Evolutionary conservation across 2,113 vertebrate species (phyloP), one percentile per base, ranked within the genome.

Genomic region (Meleagris gallopavo): DNA sequence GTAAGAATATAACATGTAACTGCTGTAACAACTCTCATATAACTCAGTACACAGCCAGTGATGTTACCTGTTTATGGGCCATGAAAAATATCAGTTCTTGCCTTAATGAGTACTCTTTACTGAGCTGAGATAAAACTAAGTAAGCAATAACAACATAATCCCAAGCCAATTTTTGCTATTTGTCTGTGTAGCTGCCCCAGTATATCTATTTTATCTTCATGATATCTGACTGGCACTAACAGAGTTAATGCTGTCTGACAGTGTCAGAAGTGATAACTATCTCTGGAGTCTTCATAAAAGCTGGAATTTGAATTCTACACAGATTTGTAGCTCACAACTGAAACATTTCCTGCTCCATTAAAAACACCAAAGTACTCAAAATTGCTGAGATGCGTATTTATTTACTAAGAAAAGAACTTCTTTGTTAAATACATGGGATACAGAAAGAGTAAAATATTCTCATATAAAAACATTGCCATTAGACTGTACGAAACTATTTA

Each of bases 41-140:
- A 62, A 14, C 36, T 86, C 5, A 36, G 11, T 41, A 45, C 16
- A 16, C 18, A 55, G 3, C 2, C 0, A 0, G 4, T 11, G 38
- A 90, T 76, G 30, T 2, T 79, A 58, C 52, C 67, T 66, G 11
- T 72, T 67, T 80, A 54, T 11, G 13, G 18, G 38, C 29, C 40
- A 66, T 34, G 15, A 48, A 69, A 71, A 76, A 43, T 65, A 54
- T 2, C 13, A 12, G 11, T 30, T 81, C 55, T 74, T 73, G 12
- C n/a, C 21, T 88, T 76, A 34, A 54, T 9, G 3, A 91, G 45
- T n/a, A n/a, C 15, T 48, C 27, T 41, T 75, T 75, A 45, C 22
- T 43, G 25, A 83, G 54, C 41, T 83, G 58, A 75, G 18, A 18
- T 19, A 32, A 50, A 71, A 9, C 14, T 64, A 89, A 46, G 29